These are phyloP conservation scores for Antitype chi DNA, from an alignment of 2,888 invertebrate genomes.

Conservation along the genomic window DNA sequence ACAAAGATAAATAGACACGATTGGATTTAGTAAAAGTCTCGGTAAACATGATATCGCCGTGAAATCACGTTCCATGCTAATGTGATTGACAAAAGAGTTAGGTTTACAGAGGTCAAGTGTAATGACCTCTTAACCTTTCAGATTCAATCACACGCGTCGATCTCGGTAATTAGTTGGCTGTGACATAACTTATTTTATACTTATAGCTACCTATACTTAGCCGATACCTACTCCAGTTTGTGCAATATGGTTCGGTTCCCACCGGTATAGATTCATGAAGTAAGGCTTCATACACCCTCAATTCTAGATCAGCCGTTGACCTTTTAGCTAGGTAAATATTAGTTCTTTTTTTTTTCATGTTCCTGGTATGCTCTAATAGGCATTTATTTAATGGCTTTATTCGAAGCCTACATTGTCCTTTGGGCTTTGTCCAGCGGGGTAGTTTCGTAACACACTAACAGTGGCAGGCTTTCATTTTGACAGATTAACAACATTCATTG, in stretches of 20 bases:
- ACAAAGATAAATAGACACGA: slow-evolving; percentile 12
- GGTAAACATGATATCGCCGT: slow-evolving; percentile 27
- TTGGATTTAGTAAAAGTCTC: slow-evolving; percentile 25
- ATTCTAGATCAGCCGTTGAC: slow-evolving; percentile 23
- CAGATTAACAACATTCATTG: too few relatives aligned
- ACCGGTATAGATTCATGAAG: not conserved
- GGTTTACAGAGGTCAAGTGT: slow-evolving; percentile 23
- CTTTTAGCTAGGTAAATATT: not conserved
- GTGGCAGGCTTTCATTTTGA: too few relatives aligned
- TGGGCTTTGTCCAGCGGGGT: not conserved
- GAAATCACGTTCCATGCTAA: slow-evolving; percentile 54
- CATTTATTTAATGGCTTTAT: not conserved
- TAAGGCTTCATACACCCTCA: not conserved
- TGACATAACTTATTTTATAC: not conserved
- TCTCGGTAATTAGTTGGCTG: not conserved
- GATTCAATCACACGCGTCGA: slow-evolving; percentile 4
- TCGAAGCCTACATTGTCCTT: not conserved
- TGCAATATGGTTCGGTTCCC: not conserved
- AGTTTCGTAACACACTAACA: too few relatives aligned
- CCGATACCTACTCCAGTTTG: not conserved
- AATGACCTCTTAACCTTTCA: slow-evolving; percentile 42
- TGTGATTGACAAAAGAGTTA: slow-evolving; percentile 44
- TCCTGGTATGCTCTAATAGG: not conserved
- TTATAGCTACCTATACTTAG: not conserved
- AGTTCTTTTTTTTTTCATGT: not conserved